Evolutionary conservation across 2,888 invertebrate species (phyloP), one percentile per base, ranked within the genome.

Genomic region (Phlogophora meticulosa): DNA sequence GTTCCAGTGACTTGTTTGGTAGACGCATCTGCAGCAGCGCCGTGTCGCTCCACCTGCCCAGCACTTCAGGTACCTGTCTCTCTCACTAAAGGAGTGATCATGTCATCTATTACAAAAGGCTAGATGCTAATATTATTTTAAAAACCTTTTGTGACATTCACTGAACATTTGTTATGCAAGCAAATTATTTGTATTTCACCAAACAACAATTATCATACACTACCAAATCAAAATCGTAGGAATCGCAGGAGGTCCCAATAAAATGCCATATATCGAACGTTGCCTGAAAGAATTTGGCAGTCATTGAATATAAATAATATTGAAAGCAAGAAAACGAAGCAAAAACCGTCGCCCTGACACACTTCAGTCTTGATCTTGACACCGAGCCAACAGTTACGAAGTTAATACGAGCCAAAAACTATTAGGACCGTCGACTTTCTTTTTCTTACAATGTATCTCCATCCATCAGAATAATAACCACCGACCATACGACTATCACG

Each of bases 31-130:
- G 82, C 4, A 91, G 89, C 84, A 93, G 94, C 69, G 93, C 90
- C 0, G 90, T 87, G 2, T 94, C 94, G 0, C 85, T 94, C 2
- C 94, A 94, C 53, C 81, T 93, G 22, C 94, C 94, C 7, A 89
- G 92, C 73, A 93, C 95, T 1, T 94, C 94, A 61, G 95, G 94
- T 93, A 55, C 5, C 15, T 20, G 4, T 28, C 28, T 28, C 28
- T 28, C 28, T 4, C 28, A 28, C 28, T 28, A n/a, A n/a, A n/a
- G n/a, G n/a, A n/a, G n/a, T n/a, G n/a, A n/a, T n/a, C n/a, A 28
- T 28, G 28, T 4, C 28, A 28, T 28, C 28, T 4, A 28, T 28
- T 28, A 28, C 28, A 4, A 28, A 28, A n/a, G n/a, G n/a, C n/a
- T n/a, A n/a, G n/a, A n/a, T n/a, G n/a, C n/a, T n/a, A n/a, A n/a